phyloP scores from a whole-genome alignment of 1,140 invertebrate genomes.

The Tetragonula clypearis region DNA sequence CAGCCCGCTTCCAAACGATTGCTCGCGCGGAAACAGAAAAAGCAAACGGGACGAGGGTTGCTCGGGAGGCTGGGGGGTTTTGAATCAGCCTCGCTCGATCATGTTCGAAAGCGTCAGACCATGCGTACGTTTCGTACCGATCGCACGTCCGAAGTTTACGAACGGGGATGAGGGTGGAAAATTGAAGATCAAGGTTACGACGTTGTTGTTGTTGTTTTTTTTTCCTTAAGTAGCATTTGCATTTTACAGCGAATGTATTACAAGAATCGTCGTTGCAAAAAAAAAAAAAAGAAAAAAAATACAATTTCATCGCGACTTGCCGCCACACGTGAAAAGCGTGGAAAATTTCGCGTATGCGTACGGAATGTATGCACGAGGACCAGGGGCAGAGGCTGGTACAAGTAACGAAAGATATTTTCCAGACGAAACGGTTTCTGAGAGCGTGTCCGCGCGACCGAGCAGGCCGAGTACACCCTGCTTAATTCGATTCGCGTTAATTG shows the following conservation, averaged over 20 bases:
- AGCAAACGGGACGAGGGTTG: slow-evolving; percentile 26
- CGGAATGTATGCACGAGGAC: too few species aligned
- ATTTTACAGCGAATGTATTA: too few species aligned
- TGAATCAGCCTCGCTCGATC: background rate
- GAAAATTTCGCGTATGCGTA: too few species aligned
- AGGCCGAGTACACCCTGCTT: slow-evolving; percentile 55
- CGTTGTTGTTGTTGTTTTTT: too few species aligned
- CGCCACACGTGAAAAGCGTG: too few species aligned
- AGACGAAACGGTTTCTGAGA: slow-evolving; percentile 29
- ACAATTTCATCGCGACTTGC: too few species aligned
- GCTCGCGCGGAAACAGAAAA: slow-evolving; percentile 35
- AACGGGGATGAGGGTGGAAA: background rate
- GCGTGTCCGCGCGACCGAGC: slow-evolving; percentile 55
- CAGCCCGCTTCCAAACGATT: slow-evolving; percentile 42
- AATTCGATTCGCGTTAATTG: slow-evolving; percentile 73
- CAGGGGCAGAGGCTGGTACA: background rate
- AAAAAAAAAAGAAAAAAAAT: too few species aligned
- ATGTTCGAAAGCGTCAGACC: background rate
- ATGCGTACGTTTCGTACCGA: background rate
- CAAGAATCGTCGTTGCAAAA: too few species aligned
- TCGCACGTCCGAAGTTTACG: too few species aligned
- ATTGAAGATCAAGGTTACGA: background rate
- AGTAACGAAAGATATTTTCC: slow-evolving; percentile 39
- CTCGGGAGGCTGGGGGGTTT: background rate
- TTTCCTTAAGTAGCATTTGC: too few species aligned